Evolutionary conservation across 2,797 vertebrate species (phyloP), one percentile per base, ranked within the genome.

Genomic region (Sebastes itinus): DNA sequence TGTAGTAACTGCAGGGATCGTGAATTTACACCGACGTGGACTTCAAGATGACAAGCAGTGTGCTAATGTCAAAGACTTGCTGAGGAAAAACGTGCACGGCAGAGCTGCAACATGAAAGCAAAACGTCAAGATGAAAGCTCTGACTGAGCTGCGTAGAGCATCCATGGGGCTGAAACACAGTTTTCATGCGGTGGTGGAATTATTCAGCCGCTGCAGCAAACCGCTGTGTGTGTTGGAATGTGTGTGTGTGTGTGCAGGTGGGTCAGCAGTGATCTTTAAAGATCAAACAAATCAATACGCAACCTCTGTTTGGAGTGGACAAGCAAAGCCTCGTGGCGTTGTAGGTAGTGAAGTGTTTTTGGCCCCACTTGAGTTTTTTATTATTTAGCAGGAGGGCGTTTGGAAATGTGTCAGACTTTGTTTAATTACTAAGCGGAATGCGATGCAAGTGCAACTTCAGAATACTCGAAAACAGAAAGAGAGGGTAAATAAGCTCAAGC

Each of bases 141-240:
- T 27, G 82, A 82, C 46, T 33, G 56, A 77, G 84, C 81, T 62
- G 69, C 33, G 22, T 22, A 7, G 22, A 72, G 77, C 82, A 66
- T 75, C 66, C 33, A 3, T 2, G 16, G 72, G 16, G 46, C 62
- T 76, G 65, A 78, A 87, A 74, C 72, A 1, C 65, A 0, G 72
- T 80, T 87, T 85, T 82, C 70, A 77, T 75, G 81, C 65, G 77
- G 82, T 27, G 86, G 82, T 77, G 77, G 88, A 90, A 92, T 92
- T 82, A 92, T 92, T 90, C 83, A 77, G 84, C 69, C 49, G 46
- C 87, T 86, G 85, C 90, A 87, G 84, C 86, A 89, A 89, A 91
- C 59, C 78, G 81, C 86, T 38, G 46, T 32, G 55, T 52, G 64
- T 16, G n/a, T 64, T 12, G 64, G 73, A 25, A 82, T 70, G 77